phyloP scores from a whole-genome alignment of 2,113 vertebrate species.

The Nyctereutes procyonoides region DNA sequence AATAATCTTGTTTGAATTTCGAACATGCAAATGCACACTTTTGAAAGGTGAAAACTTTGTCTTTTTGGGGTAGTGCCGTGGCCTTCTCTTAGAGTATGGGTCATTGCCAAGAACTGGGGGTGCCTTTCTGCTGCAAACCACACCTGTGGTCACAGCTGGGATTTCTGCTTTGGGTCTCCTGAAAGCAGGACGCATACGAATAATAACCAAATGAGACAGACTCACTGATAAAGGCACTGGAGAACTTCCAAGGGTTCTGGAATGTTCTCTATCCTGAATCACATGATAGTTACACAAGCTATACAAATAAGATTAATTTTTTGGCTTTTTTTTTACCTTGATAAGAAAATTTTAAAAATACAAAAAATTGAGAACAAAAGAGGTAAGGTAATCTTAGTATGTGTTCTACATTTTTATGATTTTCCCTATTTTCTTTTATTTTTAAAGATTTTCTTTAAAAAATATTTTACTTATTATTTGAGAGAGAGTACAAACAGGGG shows the following conservation, averaged over 20 bases:
- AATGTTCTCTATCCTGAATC: background rate
- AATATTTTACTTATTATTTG: background rate
- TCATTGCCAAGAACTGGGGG: background rate
- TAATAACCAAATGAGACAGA: no score
- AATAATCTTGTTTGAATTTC: background rate
- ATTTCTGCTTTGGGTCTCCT: background rate
- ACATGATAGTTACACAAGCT: background rate
- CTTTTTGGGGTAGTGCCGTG: background rate
- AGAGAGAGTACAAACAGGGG: background rate
- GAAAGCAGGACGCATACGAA: accelerated
- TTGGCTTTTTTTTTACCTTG: background rate
- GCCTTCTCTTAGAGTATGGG: no score
- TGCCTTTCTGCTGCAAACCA: background rate
- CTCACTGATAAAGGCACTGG: no score
- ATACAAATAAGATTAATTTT: background rate
- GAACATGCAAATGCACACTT: background rate
- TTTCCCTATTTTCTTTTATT: background rate
- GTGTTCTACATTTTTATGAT: no score
- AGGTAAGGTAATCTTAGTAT: background rate
- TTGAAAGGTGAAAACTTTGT: no score
- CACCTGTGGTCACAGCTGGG: accelerated
- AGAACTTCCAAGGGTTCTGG: background rate
- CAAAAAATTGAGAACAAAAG: background rate
- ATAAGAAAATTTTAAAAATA: background rate
- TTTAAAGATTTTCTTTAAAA: background rate